These are phyloP conservation scores for Danio tinwini DNA, from an alignment of 2,797 vertebrate genomes.

Conservation along the genomic window DNA sequence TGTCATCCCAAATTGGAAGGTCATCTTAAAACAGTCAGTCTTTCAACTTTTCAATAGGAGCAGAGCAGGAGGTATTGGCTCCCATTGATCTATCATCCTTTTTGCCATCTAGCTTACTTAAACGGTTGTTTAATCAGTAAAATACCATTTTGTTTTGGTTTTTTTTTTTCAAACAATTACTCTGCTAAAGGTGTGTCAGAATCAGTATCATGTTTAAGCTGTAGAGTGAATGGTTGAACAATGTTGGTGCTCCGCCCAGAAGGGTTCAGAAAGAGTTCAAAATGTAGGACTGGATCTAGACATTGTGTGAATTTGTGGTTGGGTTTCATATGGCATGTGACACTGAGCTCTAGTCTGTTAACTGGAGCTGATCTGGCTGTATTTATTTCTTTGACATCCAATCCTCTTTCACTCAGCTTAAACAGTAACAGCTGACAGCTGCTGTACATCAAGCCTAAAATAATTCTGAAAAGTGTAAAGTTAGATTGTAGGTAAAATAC, in stretches of 20 bases:
- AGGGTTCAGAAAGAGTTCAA: slow-evolving; percentile 59
- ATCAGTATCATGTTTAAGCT: slow-evolving; percentile 27
- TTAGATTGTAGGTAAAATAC: slow-evolving; percentile 9
- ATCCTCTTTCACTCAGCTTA: slow-evolving; percentile 36
- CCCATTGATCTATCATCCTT: slow-evolving; percentile 63
- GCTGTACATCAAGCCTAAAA: slow-evolving; percentile 11
- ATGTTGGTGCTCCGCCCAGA: slow-evolving; percentile 25
- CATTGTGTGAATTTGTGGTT: slow-evolving; percentile 40
- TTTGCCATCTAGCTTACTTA: slow-evolving; percentile 58
- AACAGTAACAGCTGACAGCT: slow-evolving; percentile 46
- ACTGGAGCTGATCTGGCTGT: slow-evolving; percentile 43
- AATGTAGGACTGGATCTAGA: slow-evolving; percentile 55
- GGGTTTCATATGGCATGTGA: slow-evolving; percentile 50
- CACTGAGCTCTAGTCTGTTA: slow-evolving; percentile 35
- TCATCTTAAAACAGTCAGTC: slow-evolving; percentile 62
- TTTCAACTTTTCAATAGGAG: slow-evolving; percentile 49
- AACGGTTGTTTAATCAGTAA: not conserved
- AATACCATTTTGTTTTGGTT: slow-evolving; percentile 7
- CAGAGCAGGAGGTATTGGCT: slow-evolving; percentile 61
- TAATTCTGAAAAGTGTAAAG: not conserved
- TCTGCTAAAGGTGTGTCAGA: slow-evolving; percentile 1
- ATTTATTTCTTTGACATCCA: slow-evolving; percentile 31
- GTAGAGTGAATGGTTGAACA: slow-evolving; percentile 9
- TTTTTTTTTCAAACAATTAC: not conserved
- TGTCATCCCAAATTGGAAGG: slow-evolving; percentile 61